phyloP scores from a whole-genome alignment of 2,113 vertebrate species.

The Promerops cafer region DNA sequence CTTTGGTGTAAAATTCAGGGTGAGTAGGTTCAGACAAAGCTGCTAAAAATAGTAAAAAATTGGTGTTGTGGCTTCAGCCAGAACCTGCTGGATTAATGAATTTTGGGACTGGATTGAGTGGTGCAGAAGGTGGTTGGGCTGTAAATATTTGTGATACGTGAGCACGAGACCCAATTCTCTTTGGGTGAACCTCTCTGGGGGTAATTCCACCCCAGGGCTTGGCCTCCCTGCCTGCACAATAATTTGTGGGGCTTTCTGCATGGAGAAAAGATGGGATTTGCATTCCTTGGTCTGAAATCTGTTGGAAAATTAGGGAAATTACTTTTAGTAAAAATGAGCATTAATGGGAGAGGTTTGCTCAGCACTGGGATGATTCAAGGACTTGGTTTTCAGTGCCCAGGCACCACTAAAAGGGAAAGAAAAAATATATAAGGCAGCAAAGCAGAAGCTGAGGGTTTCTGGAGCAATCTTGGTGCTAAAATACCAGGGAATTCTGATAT shows the following conservation, averaged over 20 bases:
- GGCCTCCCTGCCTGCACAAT: rapidly evolving
- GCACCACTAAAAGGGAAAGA: rapidly evolving
- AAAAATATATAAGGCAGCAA: not conserved
- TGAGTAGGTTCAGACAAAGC: not conserved
- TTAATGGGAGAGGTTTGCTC: not conserved
- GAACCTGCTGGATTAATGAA: not conserved
- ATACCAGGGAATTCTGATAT: not conserved
- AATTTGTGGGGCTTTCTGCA: rapidly evolving
- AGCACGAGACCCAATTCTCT: rapidly evolving
- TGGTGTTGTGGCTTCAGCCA: not conserved
- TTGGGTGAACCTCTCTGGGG: not conserved
- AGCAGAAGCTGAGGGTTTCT: not conserved
- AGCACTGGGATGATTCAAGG: not conserved
- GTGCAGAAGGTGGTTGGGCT: not conserved
- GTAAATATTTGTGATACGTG: rapidly evolving
- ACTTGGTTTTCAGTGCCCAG: not conserved
- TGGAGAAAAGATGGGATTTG: not conserved
- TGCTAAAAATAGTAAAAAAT: not conserved
- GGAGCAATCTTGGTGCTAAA: not conserved
- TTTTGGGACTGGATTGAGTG: not conserved
- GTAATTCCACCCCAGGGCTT: not conserved
- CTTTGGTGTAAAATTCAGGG: not conserved
- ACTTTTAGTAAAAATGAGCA: rapidly evolving
- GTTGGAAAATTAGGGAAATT: not conserved
- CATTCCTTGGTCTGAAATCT: not conserved